Conservation (phyloP, 2,888 invertebrate species). For the Tiliacea citrago region DNA sequence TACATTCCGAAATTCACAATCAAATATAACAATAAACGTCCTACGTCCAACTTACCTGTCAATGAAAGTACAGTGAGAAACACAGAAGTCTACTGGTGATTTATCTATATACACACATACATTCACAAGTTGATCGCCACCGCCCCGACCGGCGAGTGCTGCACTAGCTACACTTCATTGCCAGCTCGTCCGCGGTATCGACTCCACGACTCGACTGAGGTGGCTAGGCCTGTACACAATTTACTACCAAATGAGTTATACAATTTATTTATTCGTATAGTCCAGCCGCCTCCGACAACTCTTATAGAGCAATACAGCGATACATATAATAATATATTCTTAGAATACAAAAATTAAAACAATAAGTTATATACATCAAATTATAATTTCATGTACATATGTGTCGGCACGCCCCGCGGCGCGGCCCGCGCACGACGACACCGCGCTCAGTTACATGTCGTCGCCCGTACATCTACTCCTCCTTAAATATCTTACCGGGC, state of each 20-base stretch:
- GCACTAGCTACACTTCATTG: constrained; percentile 24
- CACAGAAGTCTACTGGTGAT: constrained; percentile 73
- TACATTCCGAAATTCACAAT: constrained; percentile 90
- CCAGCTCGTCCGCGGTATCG: constrained; percentile 37
- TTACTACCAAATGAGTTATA: constrained; percentile 70
- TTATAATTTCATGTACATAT: constrained; percentile 85
- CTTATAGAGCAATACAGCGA: constrained; percentile 80
- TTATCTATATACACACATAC: constrained; percentile 75
- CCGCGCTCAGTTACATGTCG: constrained; percentile 21
- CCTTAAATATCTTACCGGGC: constrained; percentile 84
- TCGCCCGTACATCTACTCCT: constrained; percentile 64
- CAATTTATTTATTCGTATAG: constrained; percentile 68
- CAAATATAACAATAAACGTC: constrained; percentile 85
- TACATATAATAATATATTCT: constrained; percentile 80
- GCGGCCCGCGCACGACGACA: constrained; percentile 19
- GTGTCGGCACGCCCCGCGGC: constrained; percentile 42
- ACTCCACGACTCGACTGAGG: constrained; percentile 45
- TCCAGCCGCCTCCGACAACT: constrained; percentile 74
- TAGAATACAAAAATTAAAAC: constrained; percentile 86
- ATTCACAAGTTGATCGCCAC: constrained; percentile 65
- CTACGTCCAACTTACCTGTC: constrained; percentile 77
- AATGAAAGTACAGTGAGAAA: constrained; percentile 80
- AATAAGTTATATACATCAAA: constrained; percentile 87
- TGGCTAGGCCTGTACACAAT: constrained; percentile 82
- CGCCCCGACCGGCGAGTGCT: constrained; percentile 38